A percentile compares a stretch with the other conserved stretches of the same genome.
Conservation (phyloP, 2,888 invertebrate species). For the Chaetoderma sp. region DNA sequence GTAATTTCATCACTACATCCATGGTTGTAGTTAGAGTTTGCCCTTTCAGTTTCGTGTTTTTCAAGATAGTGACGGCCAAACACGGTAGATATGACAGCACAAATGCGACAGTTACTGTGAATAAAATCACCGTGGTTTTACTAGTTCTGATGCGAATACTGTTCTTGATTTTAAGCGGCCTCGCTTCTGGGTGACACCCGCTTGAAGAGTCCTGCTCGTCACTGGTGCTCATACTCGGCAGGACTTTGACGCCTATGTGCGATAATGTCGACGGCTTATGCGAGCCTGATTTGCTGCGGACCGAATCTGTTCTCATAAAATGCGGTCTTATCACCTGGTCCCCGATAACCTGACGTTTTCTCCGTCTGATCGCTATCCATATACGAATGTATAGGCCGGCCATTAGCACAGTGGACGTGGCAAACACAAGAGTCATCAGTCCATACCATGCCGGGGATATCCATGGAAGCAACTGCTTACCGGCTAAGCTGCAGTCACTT, state of each 20-base stretch:
- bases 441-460: conserved; percentile 41
- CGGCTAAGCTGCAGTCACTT: conserved; percentile 53
- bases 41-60: conserved; percentile 39
- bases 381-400: conserved; percentile 48
- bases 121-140: conserved; percentile 45
- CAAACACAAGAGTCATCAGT: conserved; percentile 43
- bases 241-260: conserved; percentile 36
- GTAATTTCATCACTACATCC: conserved; percentile 39
- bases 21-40: conserved; percentile 31
- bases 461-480: conserved; percentile 38
- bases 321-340: conserved; percentile 33
- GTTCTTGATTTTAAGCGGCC: background rate
- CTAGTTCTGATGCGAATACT: background rate
- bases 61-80: conserved; percentile 39
- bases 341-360: conserved; percentile 34
- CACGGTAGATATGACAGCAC: conserved; percentile 51
- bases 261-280: background rate
- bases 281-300: background rate
- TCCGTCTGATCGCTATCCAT: conserved; percentile 35
- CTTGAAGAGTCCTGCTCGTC: background rate
- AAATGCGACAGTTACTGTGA: conserved; percentile 47
- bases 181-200: too few relatives aligned
- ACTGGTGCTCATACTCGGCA: conserved; percentile 42
- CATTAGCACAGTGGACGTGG: conserved; percentile 45
- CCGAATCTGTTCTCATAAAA: background rate